Base-by-base conservation (phyloP, 1,140 invertebrate species). In the honey bee (Apis mellifera) region DNA sequence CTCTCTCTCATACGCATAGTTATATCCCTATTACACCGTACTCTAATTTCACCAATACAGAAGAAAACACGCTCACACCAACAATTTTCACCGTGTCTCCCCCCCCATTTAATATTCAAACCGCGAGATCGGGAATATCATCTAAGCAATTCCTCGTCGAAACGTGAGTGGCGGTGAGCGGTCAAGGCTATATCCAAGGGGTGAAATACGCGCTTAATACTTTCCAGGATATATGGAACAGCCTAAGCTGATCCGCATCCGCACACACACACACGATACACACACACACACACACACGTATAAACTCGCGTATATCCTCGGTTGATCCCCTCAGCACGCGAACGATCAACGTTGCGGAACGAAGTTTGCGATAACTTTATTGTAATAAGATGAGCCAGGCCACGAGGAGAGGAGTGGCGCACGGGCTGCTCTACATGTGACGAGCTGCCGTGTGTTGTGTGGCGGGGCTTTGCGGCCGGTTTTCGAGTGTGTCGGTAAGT, bases 291-390 rank as follows among this genome's bases (percentile, higher is more conserved):
- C n/a, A 8, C 23, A 55, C 9, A 32, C 48, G n/a, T 13, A 15
- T 70, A 23, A 19, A 59, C 9, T 9, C n/a, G 42, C 42, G 11
- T 54, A 65, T 55, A 66, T 79, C 54, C 72, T 9, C 55, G 12
- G 55, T 9, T 81, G 75, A 87, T 87, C 86, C 74, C 48, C 83
- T 68, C 59, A 1, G 71, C 52, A 69, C 55, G 42, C 79, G 23
- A 79, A 48, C 84, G 88, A 90, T 90, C 88, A 87, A 90, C 90
- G 89, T 90, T 90, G 82, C 80, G 85, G 84, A 89, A 92, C 90
- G 89, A 92, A 92, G 90, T 92, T 92, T 89, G 89, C 86, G 88
- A 92, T 92, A 91, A 91, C 86, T 92, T 91, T 90, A 92, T 93
- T 91, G 91, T 93, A 92, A 92, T 93, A 90, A 91, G 91, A 93